Evolutionary conservation across 1,140 invertebrate genomes (phyloP), one percentile per base, ranked within the genome.

Genomic region (Cyclargus thomasi): DNA sequence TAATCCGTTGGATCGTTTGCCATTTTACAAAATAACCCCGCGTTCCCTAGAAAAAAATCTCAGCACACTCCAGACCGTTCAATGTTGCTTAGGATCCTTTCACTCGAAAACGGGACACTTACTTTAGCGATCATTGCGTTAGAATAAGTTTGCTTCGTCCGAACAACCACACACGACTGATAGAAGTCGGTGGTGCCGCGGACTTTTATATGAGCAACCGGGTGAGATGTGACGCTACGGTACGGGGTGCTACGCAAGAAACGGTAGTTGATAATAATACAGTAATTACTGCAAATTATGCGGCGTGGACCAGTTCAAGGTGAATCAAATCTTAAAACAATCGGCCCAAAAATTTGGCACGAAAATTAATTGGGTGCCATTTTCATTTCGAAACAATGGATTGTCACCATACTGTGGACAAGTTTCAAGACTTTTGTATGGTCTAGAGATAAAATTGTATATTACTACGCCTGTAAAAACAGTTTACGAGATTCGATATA

Each of bases 121-220:
- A 90, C 88, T 90, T 86, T 90, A 73, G 86, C 77, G 80, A 90
- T 85, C 88, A 90, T 90, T 88, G 80, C 72, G 83, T 83, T 86
- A 80, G 82, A 79, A 79, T 84, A 81, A 86, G 83, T 87, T 90
- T 85, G 83, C 82, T 85, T 85, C 81, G 85, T 83, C 70, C 76
- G 80, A 84, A 76, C 84, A 80, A 88, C 81, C 79, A 86, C 82
- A 88, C 86, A 88, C 88, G 80, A 88, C 88, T 90, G 85, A 81
- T 88, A 81, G 70, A 73, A 78, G 82, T 72, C 68, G 78, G 68
- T 73, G 71, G 66, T 72, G 71, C 67, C 72, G 72, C 73, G 76
- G 75, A 85, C 88, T 90, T 90, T 86, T 90, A 90, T 90, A 90
- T 90, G 81, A 75, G 78, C 78, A 68, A 73, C 83, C 77, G 74